Conservation (phyloP, 92 coral and sea anemone genomes). For the Phenganax stokvisi region DNA sequence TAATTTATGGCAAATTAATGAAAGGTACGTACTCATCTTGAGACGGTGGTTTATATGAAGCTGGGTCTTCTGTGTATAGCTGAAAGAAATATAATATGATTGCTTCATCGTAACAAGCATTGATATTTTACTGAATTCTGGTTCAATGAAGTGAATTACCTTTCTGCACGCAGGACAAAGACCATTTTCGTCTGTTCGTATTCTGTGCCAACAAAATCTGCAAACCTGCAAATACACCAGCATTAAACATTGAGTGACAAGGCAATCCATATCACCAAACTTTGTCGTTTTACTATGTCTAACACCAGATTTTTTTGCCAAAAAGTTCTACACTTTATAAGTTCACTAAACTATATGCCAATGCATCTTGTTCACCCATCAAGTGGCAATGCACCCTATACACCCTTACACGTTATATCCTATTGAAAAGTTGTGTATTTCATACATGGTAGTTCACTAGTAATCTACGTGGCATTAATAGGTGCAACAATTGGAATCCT, state of each 20-base stretch:
- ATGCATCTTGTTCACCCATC: too few relatives aligned
- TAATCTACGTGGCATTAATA: too few relatives aligned
- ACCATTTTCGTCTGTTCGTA: constrained; percentile 97
- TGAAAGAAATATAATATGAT: constrained; percentile 12
- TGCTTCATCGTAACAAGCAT: background rate
- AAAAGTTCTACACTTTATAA: too few relatives aligned
- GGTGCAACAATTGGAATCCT: too few relatives aligned
- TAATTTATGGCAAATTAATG: background rate
- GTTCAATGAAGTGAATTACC: constrained; percentile 43
- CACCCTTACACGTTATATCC: too few relatives aligned
- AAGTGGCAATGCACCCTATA: too few relatives aligned
- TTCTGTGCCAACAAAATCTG: constrained; percentile 98
- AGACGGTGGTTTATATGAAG: constrained; percentile 85
- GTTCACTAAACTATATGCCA: too few relatives aligned
- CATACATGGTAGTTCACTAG: too few relatives aligned
- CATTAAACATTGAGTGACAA: background rate
- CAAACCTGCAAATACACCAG: constrained; percentile 56
- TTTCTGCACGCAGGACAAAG: constrained; percentile 98
- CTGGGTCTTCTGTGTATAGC: constrained; percentile 99
- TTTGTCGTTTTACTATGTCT: too few relatives aligned
- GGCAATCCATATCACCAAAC: background rate
- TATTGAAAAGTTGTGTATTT: too few relatives aligned
- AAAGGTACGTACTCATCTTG: constrained; percentile 88
- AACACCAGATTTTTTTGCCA: too few relatives aligned
- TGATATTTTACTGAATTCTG: background rate